Evolutionary conservation across 2,113 vertebrate species (phyloP).

Genomic region (Dasyprocta punctata): DNA sequence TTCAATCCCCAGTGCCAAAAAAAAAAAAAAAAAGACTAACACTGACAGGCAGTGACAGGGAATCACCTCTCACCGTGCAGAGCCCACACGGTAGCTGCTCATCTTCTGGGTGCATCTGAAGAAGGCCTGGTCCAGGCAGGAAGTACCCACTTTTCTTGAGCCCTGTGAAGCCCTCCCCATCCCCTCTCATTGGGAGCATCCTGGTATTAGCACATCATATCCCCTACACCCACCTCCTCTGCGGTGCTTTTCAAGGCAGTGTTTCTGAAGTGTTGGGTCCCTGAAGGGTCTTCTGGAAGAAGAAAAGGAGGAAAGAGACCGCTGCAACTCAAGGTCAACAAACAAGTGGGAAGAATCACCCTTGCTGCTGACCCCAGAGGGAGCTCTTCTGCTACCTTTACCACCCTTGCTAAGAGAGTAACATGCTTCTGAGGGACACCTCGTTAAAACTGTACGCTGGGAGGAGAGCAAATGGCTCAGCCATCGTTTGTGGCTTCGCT

Average conservation of each 20-base stretch:
- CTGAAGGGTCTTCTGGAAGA: no score
- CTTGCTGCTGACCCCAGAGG: not conserved
- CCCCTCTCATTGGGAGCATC: not conserved
- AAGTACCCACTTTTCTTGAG: not conserved
- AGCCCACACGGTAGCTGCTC: not conserved
- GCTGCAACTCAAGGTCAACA: not conserved
- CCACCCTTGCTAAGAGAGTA: not conserved
- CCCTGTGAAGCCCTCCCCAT: not conserved
- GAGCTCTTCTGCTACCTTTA: not conserved
- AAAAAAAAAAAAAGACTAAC: no score
- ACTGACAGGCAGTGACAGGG: not conserved
- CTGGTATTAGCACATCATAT: rapidly evolving
- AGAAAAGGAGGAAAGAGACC: not conserved
- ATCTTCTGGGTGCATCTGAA: not conserved
- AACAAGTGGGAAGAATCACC: not conserved
- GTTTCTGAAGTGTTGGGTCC: not conserved
- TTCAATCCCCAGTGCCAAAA: no score
- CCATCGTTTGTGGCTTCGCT: not conserved
- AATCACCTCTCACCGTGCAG: not conserved
- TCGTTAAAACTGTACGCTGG: not conserved
- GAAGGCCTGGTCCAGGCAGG: not conserved
- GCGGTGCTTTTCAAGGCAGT: not conserved
- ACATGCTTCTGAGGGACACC: not conserved
- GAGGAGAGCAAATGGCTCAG: rapidly evolving
- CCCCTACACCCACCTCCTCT: not conserved